Conservation (phyloP, 2,888 invertebrate genomes). For the Parascotia fuliginaria region DNA sequence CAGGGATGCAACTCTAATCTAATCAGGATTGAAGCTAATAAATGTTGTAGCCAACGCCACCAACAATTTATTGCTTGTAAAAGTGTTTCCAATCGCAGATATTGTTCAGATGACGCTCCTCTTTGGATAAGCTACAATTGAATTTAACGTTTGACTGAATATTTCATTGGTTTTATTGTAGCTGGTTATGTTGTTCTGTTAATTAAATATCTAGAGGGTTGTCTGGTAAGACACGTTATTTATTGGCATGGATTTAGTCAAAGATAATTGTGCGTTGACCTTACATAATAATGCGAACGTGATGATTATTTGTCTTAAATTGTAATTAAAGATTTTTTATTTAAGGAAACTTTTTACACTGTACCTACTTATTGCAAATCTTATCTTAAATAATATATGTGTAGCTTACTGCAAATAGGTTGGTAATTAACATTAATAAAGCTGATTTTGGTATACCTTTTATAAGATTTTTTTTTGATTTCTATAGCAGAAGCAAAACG, state of each 20-base stretch:
- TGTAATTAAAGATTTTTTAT: no score
- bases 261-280: not conserved
- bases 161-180: slow-evolving; percentile 57
- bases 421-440: no score
- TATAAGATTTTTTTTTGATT: no score
- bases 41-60: slow-evolving; percentile 80
- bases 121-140: slow-evolving; percentile 73
- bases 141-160: slow-evolving; percentile 77
- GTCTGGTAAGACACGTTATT: not conserved
- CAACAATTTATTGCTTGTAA: slow-evolving; percentile 85
- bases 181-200: slow-evolving; percentile 50
- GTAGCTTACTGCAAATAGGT: no score
- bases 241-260: not conserved
- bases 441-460: no score
- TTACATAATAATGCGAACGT: no score
- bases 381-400: no score
- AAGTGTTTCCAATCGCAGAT: slow-evolving; percentile 84
- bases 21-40: slow-evolving; percentile 85
- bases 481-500: no score
- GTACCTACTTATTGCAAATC: no score
- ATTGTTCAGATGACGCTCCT: slow-evolving; percentile 72
- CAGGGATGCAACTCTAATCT: slow-evolving; percentile 83
- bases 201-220: slow-evolving; percentile 39
- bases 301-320: no score
- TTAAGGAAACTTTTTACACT: no score